Base-by-base conservation (phyloP, 2,797 vertebrate genomes). In the Triplophysa bombifrons region DNA sequence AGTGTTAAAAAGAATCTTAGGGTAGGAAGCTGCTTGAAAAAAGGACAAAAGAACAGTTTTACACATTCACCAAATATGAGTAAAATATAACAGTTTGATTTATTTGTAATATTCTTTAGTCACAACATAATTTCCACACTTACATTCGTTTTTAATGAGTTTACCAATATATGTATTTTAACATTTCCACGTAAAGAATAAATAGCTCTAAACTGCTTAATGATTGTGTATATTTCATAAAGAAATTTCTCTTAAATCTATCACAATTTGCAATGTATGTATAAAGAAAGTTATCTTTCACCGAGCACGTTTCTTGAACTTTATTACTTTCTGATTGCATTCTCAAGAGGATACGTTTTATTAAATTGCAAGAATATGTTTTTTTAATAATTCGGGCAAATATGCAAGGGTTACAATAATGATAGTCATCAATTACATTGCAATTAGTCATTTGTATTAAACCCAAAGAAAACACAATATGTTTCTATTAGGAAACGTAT, bases 331-430 rank as follows among this genome's bases (percentile, higher is more conserved):
- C 61, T 60, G 25, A 69, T 48, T 50, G 27, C 41, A 13, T 46
- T 80, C 60, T 56, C 74, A 73, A 61, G 46, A 77, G 22, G 17
- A 80, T 13, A 60, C 22, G 6, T 72, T 83, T 83, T 85, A 85
- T 85, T 85, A 56, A 58, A 78, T 71, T 72, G 25, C 34, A 77
- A 30, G 50, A 48, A 76, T 72, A 27, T 12, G 56, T 46, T 70
- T 70, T 68, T 81, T 76, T 60, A 69, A 70, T 61, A 69, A 78
- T 61, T 72, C 53, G 67, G 65, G 22, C 22, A 74, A 71, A 61
- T 74, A 78, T 80, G 81, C 78, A 80, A 83, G 78, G 51, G 46
- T 16, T 72, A 34, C 11, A 76, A 68, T 71, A 71, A 22, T 74
- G 30, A 82, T 68, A 76, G 67, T 63, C 51, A 50, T 22, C 38